Percentiles rank a stretch among this genome's conserved stretches.
phyloP scores from a whole-genome alignment of 2,888 invertebrate genomes.

The Netelia melanura region DNA sequence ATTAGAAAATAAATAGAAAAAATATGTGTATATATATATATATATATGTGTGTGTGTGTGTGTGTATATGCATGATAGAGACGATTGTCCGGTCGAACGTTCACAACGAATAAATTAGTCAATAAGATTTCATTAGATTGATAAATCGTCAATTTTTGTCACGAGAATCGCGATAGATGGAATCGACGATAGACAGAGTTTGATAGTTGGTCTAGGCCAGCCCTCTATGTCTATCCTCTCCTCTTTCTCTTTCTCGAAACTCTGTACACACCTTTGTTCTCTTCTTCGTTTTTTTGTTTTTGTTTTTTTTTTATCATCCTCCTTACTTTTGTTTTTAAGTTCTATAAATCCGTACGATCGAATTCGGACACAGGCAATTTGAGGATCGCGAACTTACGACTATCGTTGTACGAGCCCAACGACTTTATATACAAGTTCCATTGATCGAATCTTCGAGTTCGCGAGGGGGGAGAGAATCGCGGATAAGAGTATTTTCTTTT shows the following conservation, averaged over 20 bases:
- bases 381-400: slow-evolving; percentile 24
- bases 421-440: slow-evolving; percentile 58
- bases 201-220: slow-evolving; percentile 67
- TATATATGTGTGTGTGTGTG: too few relatives aligned
- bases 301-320: slow-evolving; percentile 5
- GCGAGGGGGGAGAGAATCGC: slow-evolving; percentile 48
- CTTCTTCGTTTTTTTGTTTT: slow-evolving; percentile 43
- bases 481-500: slow-evolving; percentile 20
- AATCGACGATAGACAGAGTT: slow-evolving; percentile 25
- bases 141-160: slow-evolving; percentile 37
- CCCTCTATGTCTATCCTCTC: slow-evolving; percentile 38
- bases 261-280: slow-evolving; percentile 26
- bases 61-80: slow-evolving; percentile 4
- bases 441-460: slow-evolving; percentile 57
- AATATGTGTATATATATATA: slow-evolving; percentile 36
- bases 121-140: slow-evolving; percentile 20
- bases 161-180: slow-evolving; percentile 48
- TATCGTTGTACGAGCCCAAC: slow-evolving; percentile 31
- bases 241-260: slow-evolving; percentile 29
- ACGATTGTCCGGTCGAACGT: slow-evolving; percentile 36
- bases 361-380: slow-evolving; percentile 38
- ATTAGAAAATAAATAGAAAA: slow-evolving; percentile 62
- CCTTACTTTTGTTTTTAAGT: slow-evolving; percentile 7
- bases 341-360: slow-evolving; percentile 42
- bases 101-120: slow-evolving; percentile 49